Conservation (phyloP, 1,140 invertebrate genomes). For the Eumaeus atala region DNA sequence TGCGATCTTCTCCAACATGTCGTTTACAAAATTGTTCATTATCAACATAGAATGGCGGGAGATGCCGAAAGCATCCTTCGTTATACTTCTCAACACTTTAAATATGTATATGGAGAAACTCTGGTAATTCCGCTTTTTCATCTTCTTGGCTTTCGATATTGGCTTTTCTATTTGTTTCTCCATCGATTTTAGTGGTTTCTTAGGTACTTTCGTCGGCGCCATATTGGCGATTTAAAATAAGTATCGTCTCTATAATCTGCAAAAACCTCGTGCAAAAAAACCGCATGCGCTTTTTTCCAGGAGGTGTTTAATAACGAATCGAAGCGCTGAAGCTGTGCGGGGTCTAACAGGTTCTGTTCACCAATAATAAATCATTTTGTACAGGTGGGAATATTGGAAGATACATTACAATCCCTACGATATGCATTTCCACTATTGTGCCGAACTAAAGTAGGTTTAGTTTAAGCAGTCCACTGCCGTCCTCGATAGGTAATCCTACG, state of each 20-base stretch:
- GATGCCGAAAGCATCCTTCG: slow-evolving; percentile 56
- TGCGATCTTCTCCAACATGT: slow-evolving; percentile 77
- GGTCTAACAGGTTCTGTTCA: too few species aligned
- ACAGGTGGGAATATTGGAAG: too few species aligned
- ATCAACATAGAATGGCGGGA: slow-evolving; percentile 74
- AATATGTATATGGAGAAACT: slow-evolving; percentile 83
- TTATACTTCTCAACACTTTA: slow-evolving; percentile 77
- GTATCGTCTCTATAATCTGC: slow-evolving; percentile 28
- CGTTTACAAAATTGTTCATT: slow-evolving; percentile 77
- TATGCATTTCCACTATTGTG: too few species aligned
- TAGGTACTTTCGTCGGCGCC: slow-evolving; percentile 38
- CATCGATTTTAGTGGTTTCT: slow-evolving; percentile 38
- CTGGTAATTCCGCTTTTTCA: slow-evolving; percentile 77
- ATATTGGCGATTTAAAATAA: slow-evolving; percentile 46
- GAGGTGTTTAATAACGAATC: too few species aligned
- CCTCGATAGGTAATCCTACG: too few species aligned
- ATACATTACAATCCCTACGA: too few species aligned
- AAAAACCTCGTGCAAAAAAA: too few species aligned
- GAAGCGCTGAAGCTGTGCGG: too few species aligned
- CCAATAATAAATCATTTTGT: too few species aligned
- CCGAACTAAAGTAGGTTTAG: too few species aligned
- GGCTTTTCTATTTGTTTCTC: slow-evolving; percentile 44
- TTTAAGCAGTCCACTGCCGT: too few species aligned
- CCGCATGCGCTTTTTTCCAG: too few species aligned
- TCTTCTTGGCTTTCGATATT: slow-evolving; percentile 42